Percentiles rank a stretch among this genome's conserved stretches.
Conservation (phyloP, 2,888 invertebrate genomes). For the Meteorus cinctellus region DNA sequence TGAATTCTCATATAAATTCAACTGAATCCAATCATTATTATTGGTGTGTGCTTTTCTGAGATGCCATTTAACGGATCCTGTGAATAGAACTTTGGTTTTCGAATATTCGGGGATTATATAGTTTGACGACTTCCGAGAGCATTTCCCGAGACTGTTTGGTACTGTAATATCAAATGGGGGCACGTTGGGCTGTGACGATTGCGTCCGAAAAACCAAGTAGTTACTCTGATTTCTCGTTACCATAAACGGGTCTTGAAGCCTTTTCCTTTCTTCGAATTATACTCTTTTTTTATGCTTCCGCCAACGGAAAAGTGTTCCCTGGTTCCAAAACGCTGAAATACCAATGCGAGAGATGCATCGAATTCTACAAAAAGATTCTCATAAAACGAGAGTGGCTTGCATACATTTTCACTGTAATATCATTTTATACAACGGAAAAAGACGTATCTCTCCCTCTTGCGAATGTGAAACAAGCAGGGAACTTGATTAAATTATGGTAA, state of each 20-base stretch:
- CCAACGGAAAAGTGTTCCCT: constrained; percentile 35
- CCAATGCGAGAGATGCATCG: constrained; percentile 52
- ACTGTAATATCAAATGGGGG: constrained; percentile 12
- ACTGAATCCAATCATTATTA: constrained; percentile 21
- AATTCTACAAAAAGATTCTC: constrained; percentile 39
- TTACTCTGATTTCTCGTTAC: constrained; percentile 55
- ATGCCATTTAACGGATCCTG: background rate
- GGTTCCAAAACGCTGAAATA: constrained; percentile 44
- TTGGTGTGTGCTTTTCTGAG: background rate
- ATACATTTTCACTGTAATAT: constrained; percentile 24
- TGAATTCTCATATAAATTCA: constrained; percentile 1
- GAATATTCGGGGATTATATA: constrained; percentile 7
- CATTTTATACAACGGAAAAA: constrained; percentile 40
- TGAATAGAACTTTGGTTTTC: background rate
- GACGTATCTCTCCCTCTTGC: constrained; percentile 32
- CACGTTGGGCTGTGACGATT: constrained; percentile 1
- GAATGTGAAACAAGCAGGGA: constrained; percentile 34
- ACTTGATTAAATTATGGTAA: constrained; percentile 51
- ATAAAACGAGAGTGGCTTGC: constrained; percentile 49
- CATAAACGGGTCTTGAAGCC: constrained; percentile 49
- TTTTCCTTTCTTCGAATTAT: constrained; percentile 49
- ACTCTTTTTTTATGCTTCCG: constrained; percentile 53
- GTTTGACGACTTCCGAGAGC: constrained; percentile 20
- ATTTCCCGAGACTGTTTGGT: constrained; percentile 12
- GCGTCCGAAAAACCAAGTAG: constrained; percentile 46